Conservation (phyloP, 1,140 invertebrate genomes). For the Drosophila tani region DNA sequence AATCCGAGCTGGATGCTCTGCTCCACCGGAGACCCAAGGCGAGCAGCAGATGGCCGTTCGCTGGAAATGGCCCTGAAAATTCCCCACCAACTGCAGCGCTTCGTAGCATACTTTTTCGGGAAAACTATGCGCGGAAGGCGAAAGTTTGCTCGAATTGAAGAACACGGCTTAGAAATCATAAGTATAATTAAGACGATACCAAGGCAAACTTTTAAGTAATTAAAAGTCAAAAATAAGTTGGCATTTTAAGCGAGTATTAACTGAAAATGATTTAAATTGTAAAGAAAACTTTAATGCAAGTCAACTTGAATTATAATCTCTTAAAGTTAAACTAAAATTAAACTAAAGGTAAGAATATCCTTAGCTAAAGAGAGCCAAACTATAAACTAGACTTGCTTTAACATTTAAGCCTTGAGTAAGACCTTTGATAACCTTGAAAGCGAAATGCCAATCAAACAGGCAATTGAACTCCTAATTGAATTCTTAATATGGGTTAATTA, state of each 20-base stretch:
- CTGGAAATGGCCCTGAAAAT: constrained; percentile 25
- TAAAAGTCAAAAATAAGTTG: background rate
- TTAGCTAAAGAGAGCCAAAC: too few relatives aligned
- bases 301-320: too few relatives aligned
- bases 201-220: background rate
- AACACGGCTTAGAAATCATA: background rate
- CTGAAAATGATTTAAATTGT: background rate
- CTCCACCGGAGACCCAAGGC: constrained; percentile 1
- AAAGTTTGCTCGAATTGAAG: constrained; percentile 6
- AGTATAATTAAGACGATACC: background rate
- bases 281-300: background rate
- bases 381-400: background rate
- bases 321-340: background rate
- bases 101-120: constrained; percentile 37
- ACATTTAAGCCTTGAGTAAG: background rate
- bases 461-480: background rate
- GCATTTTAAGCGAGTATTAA: background rate
- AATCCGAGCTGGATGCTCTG: background rate
- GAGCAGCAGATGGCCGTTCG: constrained; percentile 7
- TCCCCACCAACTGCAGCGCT: constrained; percentile 3
- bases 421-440: constrained; percentile 11
- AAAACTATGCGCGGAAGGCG: background rate
- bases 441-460: too few relatives aligned
- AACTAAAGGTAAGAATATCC: too few relatives aligned
- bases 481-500: background rate